Base-by-base conservation (phyloP, 2,888 invertebrate species). In the Xestia xanthographa region DNA sequence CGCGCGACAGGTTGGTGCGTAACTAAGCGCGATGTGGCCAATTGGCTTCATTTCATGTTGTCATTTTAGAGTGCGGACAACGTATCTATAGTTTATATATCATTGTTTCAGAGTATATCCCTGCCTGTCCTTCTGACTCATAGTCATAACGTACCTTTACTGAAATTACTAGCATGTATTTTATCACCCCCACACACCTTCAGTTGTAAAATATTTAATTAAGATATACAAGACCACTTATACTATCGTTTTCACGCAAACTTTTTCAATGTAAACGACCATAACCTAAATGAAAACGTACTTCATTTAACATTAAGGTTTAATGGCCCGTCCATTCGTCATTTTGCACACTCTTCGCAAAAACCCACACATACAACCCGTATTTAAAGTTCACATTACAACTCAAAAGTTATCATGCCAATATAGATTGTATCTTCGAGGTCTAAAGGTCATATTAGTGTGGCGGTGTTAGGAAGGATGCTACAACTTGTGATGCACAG, bases 211-310 rank as follows among this genome's bases (percentile, higher is more conserved):
- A 53, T 82, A 67, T 56, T 76, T 56, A 66, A 66, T 45, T n/a
- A 20, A 4, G 8, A 78, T 2, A 67, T 63, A 78, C 50, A 67
- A 50, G 17, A 71, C 11, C 67, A 67, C 71, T 70, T 48, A 41
- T 34, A 20, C 50, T 75, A 66, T 67, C 20, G 74, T 77, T 77
- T 82, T 70, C 77, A 83, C 66, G 83, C 71, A n/a, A 82, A 71
- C 22, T 34, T 69, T 82, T 77, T 56, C 78, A 69, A 77, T 73
- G 43, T 73, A 86, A 73, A 79, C 60, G 86, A n/a, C 84, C 86
- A 63, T 86, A 71, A 81, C 80, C 87, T 58, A 45, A 86, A 88
- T 87, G 72, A 76, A 88, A 83, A 83, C 48, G 88, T 76, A 69
- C 88, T 88, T 87, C 72, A 86, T 63, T 22, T 63, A 70, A 74